Conservation (phyloP, 2,113 vertebrate genomes). For the Agapornis roseicollis region DNA sequence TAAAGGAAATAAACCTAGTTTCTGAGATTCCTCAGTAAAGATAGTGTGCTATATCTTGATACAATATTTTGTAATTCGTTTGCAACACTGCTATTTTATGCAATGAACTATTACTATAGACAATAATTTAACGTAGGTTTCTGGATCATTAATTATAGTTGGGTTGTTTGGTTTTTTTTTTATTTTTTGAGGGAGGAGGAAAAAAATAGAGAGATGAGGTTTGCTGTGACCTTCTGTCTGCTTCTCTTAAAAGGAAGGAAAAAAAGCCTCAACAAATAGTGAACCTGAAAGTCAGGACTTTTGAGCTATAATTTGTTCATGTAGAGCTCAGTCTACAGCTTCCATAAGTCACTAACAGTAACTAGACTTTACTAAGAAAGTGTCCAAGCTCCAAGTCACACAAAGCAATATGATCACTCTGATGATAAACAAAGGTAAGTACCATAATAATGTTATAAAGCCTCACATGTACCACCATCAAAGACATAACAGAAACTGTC, state of each 20-base stretch:
- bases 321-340: background rate
- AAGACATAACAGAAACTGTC: background rate
- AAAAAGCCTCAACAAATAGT: background rate
- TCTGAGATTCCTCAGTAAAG: background rate
- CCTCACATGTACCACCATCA: background rate
- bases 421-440: background rate
- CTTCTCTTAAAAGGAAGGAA: background rate
- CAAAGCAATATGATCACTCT: background rate
- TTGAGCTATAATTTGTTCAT: background rate
- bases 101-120: background rate
- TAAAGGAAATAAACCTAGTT: background rate
- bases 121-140: background rate
- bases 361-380: background rate
- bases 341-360: background rate
- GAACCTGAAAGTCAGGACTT: background rate
- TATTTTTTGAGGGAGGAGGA: background rate
- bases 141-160: background rate
- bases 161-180: background rate
- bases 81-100: background rate
- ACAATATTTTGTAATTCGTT: background rate
- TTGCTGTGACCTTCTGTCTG: background rate
- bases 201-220: background rate
- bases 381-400: background rate
- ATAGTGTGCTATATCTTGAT: background rate
- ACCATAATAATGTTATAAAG: background rate